A percentile compares a stretch with the other conserved stretches of the same genome.
Conservation (phyloP, 2,113 vertebrate genomes). For the Etheostoma spectabile region DNA sequence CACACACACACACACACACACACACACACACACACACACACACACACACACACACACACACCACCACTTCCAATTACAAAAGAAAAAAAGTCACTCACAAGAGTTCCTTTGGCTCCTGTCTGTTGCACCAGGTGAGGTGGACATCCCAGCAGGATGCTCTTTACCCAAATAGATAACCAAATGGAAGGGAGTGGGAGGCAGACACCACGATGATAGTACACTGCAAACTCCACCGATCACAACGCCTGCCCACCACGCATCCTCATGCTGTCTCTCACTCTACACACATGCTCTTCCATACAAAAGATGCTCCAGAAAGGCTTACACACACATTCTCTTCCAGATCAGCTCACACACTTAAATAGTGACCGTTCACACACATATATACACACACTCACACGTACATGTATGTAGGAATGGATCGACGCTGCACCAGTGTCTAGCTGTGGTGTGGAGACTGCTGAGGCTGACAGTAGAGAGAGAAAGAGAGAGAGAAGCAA, state of each 20-base stretch:
- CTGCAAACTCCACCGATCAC: constrained; percentile 74
- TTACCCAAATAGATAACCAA: constrained; percentile 51
- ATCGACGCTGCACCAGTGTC: constrained; percentile 52
- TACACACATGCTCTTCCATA: constrained; percentile 60
- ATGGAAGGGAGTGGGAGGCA: constrained; percentile 36
- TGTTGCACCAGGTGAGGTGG: constrained; percentile 67
- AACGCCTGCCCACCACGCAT: constrained; percentile 71
- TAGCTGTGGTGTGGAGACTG: constrained; percentile 47
- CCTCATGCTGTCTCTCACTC: constrained; percentile 61
- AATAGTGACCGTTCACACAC: neutral
- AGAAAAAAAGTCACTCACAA: constrained; percentile 68
- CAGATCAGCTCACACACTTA: constrained; percentile 15
- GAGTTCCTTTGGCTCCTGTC: constrained; percentile 79
- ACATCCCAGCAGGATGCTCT: constrained; percentile 74
- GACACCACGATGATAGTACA: constrained; percentile 46
- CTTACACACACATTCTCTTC: constrained; percentile 43
- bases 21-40: neutral
- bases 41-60: constrained; percentile 7
- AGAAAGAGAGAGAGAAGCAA: constrained; percentile 22
- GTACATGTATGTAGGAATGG: constrained; percentile 39
- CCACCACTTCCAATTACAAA: constrained; percentile 12
- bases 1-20: too few relatives aligned
- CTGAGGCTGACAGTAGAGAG: constrained; percentile 53
- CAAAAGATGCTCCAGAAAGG: constrained; percentile 43
- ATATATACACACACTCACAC: constrained; percentile 12